Evolutionary conservation across 2,888 invertebrate species (phyloP).

Genomic region (Acanthosepion lycidas): DNA sequence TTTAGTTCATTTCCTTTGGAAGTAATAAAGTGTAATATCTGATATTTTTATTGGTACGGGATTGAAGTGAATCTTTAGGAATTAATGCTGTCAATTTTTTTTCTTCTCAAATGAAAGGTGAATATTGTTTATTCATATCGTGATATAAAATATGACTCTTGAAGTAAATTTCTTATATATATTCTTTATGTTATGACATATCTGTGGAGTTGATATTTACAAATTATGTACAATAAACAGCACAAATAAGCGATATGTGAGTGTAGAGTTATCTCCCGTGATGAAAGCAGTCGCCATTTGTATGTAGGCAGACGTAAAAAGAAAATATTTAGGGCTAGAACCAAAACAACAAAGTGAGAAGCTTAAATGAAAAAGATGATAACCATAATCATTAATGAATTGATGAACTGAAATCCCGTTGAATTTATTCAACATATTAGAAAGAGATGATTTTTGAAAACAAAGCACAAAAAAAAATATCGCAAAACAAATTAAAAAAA

Average conservation of each 20-base stretch:
- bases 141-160: no score
- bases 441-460: neutral
- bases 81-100: no score
- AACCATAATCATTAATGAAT: neutral
- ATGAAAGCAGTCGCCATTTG: conserved; percentile 45
- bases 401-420: neutral
- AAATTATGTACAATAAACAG: neutral
- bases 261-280: conserved; percentile 38
- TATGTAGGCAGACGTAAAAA: conserved; percentile 6
- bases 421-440: neutral
- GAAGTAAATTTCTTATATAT: no score
- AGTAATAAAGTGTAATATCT: no score
- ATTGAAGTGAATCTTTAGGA: no score
- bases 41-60: no score
- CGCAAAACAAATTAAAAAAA: neutral
- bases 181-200: no score
- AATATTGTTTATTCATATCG: no score
- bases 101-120: no score
- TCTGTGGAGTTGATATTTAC: no score
- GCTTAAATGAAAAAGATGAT: neutral
- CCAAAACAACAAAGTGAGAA: conserved; percentile 10
- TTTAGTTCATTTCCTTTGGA: no score
- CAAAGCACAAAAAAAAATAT: neutral
- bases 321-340: neutral
- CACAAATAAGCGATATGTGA: neutral